Conservation (phyloP, 2,113 vertebrate species). For the Epinephelus lanceolatus region DNA sequence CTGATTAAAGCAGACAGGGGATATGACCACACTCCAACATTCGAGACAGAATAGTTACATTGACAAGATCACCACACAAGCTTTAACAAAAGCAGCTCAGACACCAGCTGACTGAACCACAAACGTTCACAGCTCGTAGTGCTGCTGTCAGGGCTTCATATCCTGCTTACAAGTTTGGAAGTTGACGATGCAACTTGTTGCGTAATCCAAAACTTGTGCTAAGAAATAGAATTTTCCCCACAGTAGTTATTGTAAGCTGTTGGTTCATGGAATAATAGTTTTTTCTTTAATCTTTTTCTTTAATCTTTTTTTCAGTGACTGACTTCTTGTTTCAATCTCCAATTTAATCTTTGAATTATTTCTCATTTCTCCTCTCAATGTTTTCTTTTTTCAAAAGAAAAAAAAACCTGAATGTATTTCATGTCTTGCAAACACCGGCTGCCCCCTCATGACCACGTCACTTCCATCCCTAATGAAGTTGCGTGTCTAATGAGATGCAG, state of each 20-base stretch:
- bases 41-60: constrained; percentile 21
- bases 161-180: background rate
- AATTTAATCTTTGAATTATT: background rate
- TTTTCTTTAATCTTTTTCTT: background rate
- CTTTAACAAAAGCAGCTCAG: background rate
- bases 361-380: background rate
- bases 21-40: constrained; percentile 18
- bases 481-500: constrained; percentile 41
- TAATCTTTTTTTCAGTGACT: background rate
- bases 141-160: background rate
- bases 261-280: background rate
- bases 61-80: background rate
- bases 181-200: background rate
- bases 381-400: background rate
- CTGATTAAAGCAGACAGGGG: constrained; percentile 3
- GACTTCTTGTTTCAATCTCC: too few species aligned
- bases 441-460: background rate
- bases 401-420: too few species aligned
- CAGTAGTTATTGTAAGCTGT: background rate
- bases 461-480: constrained; percentile 2
- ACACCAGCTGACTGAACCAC: constrained; percentile 1
- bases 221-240: background rate
- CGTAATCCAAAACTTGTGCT: background rate
- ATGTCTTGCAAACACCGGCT: too few species aligned
- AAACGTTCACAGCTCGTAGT: background rate